phyloP scores from a whole-genome alignment of 2,888 invertebrate genomes.

The Chironomus tentans region DNA sequence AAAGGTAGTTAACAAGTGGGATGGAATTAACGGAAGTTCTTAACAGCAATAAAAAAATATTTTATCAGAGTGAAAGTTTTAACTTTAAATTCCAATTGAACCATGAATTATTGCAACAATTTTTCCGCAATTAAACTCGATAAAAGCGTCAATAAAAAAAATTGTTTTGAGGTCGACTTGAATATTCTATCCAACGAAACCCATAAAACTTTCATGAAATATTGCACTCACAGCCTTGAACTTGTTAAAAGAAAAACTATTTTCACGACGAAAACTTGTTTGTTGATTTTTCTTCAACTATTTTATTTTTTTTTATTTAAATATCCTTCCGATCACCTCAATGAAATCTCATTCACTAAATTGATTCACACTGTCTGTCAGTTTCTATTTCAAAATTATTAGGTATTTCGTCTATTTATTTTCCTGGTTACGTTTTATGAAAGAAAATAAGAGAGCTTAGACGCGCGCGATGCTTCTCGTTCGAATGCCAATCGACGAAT shows the following conservation, averaged over 20 bases:
- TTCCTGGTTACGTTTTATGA: background rate
- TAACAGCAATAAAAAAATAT: no score
- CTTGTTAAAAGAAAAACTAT: background rate
- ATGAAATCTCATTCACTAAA: background rate
- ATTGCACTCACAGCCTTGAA: background rate
- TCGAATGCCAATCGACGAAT: constrained; percentile 10
- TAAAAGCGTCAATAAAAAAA: background rate
- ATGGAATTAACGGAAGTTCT: no score
- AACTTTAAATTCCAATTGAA: no score
- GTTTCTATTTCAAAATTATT: no score
- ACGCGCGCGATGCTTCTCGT: constrained; percentile 8
- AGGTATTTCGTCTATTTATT: background rate
- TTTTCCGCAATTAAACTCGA: no score
- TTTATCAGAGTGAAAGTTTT: no score
- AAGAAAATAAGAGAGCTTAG: background rate
- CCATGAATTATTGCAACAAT: no score
- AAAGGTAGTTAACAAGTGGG: no score
- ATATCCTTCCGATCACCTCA: background rate
- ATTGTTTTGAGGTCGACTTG: background rate
- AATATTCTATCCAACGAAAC: background rate
- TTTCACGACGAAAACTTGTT: background rate
- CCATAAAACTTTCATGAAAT: background rate
- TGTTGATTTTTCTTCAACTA: background rate
- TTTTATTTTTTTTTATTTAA: background rate
- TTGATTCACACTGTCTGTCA: background rate